These are phyloP conservation scores for Acrossocheilus fasciatus DNA, from an alignment of 2,797 vertebrate species.

Conservation along the genomic window DNA sequence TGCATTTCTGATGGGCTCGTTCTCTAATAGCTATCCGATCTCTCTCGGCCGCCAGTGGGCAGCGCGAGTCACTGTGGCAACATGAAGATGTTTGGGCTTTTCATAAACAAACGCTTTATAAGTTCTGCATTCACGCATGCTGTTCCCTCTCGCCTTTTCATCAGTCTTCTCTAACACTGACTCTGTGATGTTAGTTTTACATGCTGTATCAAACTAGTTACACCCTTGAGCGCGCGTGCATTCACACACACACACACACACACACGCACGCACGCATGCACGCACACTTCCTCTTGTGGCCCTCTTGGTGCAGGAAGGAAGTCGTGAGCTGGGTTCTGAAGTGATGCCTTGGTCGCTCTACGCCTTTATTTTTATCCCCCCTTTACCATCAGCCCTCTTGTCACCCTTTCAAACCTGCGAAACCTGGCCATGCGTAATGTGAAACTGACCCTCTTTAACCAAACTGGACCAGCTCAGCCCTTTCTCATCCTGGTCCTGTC, in stretches of 20 bases:
- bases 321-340: conserved; percentile 56
- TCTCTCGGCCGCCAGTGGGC: conserved; percentile 35
- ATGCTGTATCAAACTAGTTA: conserved; percentile 13
- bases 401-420: conserved; percentile 23
- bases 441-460: conserved; percentile 62
- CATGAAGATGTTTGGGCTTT: conserved; percentile 6
- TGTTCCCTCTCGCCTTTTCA: neutral
- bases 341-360: conserved; percentile 40
- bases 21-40: neutral
- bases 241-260: neutral
- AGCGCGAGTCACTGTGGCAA: conserved; percentile 44
- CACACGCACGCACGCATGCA: neutral
- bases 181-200: neutral
- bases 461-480: conserved; percentile 51
- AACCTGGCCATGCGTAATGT: conserved; percentile 43
- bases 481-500: conserved; percentile 61
- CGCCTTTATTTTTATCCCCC: conserved; percentile 49
- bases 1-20: conserved; percentile 34
- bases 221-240: conserved; percentile 10
- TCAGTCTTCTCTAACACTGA: neutral
- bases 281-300: conserved; percentile 53
- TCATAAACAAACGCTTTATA: neutral
- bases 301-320: conserved; percentile 62
- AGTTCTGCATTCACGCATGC: neutral
- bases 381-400: conserved; percentile 26